Percentiles rank a stretch among this genome's conserved stretches.
These are phyloP conservation scores for Heliconius hortense DNA, from an alignment of 2,888 invertebrate species.

Conservation along the genomic window DNA sequence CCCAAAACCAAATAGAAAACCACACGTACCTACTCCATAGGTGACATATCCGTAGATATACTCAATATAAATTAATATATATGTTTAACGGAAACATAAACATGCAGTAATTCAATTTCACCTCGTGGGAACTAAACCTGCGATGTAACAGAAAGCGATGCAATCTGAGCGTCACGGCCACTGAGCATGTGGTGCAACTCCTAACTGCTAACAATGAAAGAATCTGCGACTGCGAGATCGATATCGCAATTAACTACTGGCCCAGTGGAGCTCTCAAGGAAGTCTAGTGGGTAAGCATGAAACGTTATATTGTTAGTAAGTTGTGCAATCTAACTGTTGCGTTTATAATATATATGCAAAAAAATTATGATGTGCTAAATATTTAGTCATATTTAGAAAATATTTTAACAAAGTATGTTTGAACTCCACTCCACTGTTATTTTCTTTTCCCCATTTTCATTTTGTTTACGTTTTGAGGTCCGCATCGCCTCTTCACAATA, in stretches of 20 bases:
- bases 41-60: conserved; percentile 8
- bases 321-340: neutral
- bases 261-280: conserved; percentile 14
- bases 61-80: conserved; percentile 26
- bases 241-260: conserved; percentile 20
- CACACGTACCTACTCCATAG: neutral
- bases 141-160: conserved; percentile 30
- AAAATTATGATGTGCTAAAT: no score
- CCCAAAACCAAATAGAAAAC: neutral
- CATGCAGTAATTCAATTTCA: conserved; percentile 32
- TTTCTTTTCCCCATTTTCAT: no score
- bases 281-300: neutral
- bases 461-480: no score
- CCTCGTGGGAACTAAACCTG: conserved; percentile 40
- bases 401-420: no score
- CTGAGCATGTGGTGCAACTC: conserved; percentile 31
- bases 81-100: conserved; percentile 25
- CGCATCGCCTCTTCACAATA: no score
- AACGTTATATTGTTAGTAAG: neutral
- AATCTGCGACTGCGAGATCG: conserved; percentile 11
- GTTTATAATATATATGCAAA: neutral
- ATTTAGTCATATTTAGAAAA: no score
- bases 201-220: conserved; percentile 21
- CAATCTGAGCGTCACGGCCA: conserved; percentile 38
- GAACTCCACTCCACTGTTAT: no score